Evolutionary conservation across 2,113 vertebrate species (phyloP).

Genomic region (Ursus arctos): DNA sequence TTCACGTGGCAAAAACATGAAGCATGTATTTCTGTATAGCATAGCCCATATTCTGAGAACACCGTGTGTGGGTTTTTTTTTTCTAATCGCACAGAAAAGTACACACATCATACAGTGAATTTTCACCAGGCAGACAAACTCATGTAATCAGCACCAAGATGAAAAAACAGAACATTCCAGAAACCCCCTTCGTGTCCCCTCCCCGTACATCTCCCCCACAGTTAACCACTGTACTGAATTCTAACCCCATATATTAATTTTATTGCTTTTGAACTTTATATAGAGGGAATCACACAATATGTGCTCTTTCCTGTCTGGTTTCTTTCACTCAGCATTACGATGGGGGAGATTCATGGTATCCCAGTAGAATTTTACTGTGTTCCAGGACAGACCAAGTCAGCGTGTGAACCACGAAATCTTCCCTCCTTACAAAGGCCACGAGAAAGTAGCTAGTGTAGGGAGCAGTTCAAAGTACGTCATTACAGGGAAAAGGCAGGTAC

Average conservation of each 20-base stretch:
- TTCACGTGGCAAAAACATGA: background rate
- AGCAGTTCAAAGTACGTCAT: background rate
- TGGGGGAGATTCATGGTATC: background rate
- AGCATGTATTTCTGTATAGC: background rate
- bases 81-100: background rate
- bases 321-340: background rate
- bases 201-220: background rate
- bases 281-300: background rate
- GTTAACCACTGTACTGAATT: background rate
- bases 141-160: background rate
- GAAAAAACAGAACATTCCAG: background rate
- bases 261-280: background rate
- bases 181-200: background rate
- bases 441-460: background rate
- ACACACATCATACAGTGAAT: background rate
- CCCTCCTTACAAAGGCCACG: background rate
- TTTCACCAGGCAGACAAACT: background rate
- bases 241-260: background rate
- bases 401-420: background rate
- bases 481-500: background rate
- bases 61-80: background rate
- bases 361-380: background rate
- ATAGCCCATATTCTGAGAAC: background rate
- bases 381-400: background rate
- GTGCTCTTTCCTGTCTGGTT: background rate